These are phyloP conservation scores for Gymnocephalus cernua DNA, from an alignment of 2,113 vertebrate species.

Conservation along the genomic window DNA sequence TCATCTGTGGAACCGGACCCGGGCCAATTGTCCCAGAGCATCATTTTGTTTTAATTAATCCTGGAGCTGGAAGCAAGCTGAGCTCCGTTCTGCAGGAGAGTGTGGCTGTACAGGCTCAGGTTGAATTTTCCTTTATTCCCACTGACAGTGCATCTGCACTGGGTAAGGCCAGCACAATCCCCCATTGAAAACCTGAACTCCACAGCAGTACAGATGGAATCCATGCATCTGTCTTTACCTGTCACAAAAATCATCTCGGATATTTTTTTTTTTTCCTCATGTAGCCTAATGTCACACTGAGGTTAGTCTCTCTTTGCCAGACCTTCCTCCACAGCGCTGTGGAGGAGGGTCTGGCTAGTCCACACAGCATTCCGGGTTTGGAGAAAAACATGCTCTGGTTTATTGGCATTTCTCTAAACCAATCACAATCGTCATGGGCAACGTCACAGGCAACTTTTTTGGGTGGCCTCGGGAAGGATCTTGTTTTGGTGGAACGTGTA, in stretches of 20 bases:
- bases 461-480: too few relatives aligned
- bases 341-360: too few relatives aligned
- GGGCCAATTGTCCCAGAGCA: slow-evolving; percentile 16
- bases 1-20: slow-evolving; percentile 54
- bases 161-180: slow-evolving; percentile 9
- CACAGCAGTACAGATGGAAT: slow-evolving; percentile 21
- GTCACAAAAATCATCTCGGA: not conserved
- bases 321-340: too few relatives aligned
- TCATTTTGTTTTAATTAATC: slow-evolving; percentile 68
- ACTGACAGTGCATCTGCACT: slow-evolving; percentile 51
- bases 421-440: too few relatives aligned
- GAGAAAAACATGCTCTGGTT: too few relatives aligned
- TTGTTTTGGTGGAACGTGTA: too few relatives aligned
- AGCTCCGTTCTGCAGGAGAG: slow-evolving; percentile 19
- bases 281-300: slow-evolving; percentile 5
- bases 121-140: slow-evolving; percentile 54
- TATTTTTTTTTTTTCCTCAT: not conserved
- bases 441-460: too few relatives aligned
- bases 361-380: too few relatives aligned
- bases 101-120: slow-evolving; percentile 61
- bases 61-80: slow-evolving; percentile 14
- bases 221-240: slow-evolving; percentile 34
- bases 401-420: too few relatives aligned
- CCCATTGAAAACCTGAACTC: slow-evolving; percentile 22
- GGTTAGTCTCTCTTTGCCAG: too few relatives aligned